Percentiles rank a stretch among this genome's conserved stretches.
Conservation (phyloP, 1,140 invertebrate genomes). For the Tenebrio molitor region DNA sequence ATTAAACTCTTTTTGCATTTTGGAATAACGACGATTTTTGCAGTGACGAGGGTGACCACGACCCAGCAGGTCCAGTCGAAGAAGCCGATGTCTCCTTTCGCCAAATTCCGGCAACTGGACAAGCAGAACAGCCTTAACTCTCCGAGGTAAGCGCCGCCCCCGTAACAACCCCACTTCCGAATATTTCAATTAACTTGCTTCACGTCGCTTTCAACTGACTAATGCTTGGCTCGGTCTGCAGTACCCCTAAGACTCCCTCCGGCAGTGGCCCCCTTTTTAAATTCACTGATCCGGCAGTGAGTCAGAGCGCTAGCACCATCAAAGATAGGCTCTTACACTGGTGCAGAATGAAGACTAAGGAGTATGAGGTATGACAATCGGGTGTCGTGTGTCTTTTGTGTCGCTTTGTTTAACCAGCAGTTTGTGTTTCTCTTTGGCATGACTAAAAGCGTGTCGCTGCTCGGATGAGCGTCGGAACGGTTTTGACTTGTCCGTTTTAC, state of each 20-base stretch:
- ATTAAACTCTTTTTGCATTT: too few relatives aligned
- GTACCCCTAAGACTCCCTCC: conserved; percentile 71
- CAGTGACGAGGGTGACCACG: conserved; percentile 68
- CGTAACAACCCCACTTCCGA: conserved; percentile 24
- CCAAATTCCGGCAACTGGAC: conserved; percentile 92
- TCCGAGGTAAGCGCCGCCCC: conserved; percentile 75
- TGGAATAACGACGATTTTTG: too few relatives aligned
- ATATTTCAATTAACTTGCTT: conserved; percentile 41
- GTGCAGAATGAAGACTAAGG: conserved; percentile 96
- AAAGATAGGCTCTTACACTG: conserved; percentile 96
- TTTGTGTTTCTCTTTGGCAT: conserved; percentile 14
- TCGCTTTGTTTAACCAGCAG: not conserved
- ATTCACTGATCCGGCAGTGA: conserved; percentile 88
- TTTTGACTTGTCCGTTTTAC: conserved; percentile 55
- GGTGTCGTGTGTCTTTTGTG: conserved; percentile 46
- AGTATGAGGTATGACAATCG: conserved; percentile 85
- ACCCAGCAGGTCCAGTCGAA: conserved; percentile 65
- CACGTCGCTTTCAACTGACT: conserved; percentile 32
- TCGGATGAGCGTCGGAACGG: too few relatives aligned
- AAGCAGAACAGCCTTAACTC: conserved; percentile 82
- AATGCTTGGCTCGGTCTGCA: conserved; percentile 53
- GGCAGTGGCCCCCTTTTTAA: conserved; percentile 80
- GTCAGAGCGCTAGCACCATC: conserved; percentile 90
- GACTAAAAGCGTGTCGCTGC: too few relatives aligned
- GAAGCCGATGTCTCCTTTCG: conserved; percentile 86